Evolutionary conservation across 2,888 invertebrate genomes (phyloP).

Genomic region (Pollenia labialis): DNA sequence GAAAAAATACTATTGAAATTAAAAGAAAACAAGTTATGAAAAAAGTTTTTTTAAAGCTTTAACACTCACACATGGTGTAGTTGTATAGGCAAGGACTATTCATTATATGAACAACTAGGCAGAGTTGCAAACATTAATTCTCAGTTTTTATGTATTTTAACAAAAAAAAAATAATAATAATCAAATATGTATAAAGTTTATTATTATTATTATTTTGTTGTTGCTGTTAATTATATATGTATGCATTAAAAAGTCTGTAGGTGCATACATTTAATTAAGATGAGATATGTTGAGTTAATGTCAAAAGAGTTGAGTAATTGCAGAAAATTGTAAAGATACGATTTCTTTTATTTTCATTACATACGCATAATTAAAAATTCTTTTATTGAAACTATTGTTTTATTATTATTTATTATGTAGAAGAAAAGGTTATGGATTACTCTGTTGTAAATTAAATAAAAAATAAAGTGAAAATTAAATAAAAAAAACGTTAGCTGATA

Average conservation of each 20-base stretch:
- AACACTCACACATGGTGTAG: background rate
- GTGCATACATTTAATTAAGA: conserved; percentile 33
- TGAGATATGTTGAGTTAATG: conserved; percentile 44
- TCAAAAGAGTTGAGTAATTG: conserved; percentile 46
- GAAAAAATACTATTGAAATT: background rate
- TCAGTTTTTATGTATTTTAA: background rate
- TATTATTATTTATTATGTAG: conserved; percentile 25
- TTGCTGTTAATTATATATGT: conserved; percentile 52
- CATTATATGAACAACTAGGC: conserved; percentile 49
- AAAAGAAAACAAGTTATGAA: conserved; percentile 17
- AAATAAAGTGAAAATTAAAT: conserved; percentile 15
- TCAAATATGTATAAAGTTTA: conserved; percentile 52
- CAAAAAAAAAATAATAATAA: conserved; percentile 8
- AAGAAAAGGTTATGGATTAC: conserved; percentile 29
- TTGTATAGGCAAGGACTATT: conserved; percentile 44
- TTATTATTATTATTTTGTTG: conserved; percentile 36
- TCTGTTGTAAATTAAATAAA: conserved; percentile 37
- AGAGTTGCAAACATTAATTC: conserved; percentile 4
- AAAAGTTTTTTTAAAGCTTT: conserved; percentile 2
- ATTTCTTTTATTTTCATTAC: conserved; percentile 5
- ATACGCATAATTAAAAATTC: conserved; percentile 61
- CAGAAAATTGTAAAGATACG: conserved; percentile 41
- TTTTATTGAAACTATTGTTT: conserved; percentile 51
- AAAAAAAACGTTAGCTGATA: background rate
- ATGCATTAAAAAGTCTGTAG: conserved; percentile 13